Base-by-base conservation (phyloP, 2,888 invertebrate genomes). In the Autographa gamma region DNA sequence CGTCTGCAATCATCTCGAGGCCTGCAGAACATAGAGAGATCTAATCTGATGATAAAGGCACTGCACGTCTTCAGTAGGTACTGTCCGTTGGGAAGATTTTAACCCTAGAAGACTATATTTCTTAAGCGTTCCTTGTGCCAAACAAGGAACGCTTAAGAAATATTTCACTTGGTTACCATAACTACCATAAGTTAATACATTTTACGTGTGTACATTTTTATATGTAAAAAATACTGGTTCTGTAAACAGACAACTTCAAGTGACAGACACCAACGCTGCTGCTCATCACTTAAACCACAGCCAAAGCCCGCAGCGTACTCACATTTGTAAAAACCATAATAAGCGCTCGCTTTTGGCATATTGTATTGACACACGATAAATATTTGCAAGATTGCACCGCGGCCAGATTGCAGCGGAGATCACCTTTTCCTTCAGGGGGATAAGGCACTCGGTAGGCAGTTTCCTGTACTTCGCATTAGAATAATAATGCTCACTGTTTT, bases 341-440 rank as follows among this genome's bases (percentile, higher is more conserved):
- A 95, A 94, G 94, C 91, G 90, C 88, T 85, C 90, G 88, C 92
- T 92, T 95, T 95, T 94, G 95, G 95, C 95, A 92, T 94, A 93
- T 94, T 93, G 91, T 92, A 94, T 95, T 95, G 95, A 95, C 95
- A 95, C 90, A 91, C 92, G 90, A 95, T 95, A 95, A 93, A 95
- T 95, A 93, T 94, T 93, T 93, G 92, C 84, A 79, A 91, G 93
- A 93, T 93, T 92, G 88, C 88, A 88, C 87, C 84, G 89, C 84
- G 82, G 80, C 76, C 84, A 92, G 92, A 93, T 93, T 91, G 90
- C 87, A 84, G 79, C 74, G 73, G 78, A 85, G 91, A 92, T 92
- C 90, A 72, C 74, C 69, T 81, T 73, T 81, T 66, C 85, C 89
- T 48, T 84, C 60, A 71, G 60, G 85, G 88, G 77, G 75, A 82